phyloP scores from a whole-genome alignment of 2,888 invertebrate genomes.

The Oligia strigilis region DNA sequence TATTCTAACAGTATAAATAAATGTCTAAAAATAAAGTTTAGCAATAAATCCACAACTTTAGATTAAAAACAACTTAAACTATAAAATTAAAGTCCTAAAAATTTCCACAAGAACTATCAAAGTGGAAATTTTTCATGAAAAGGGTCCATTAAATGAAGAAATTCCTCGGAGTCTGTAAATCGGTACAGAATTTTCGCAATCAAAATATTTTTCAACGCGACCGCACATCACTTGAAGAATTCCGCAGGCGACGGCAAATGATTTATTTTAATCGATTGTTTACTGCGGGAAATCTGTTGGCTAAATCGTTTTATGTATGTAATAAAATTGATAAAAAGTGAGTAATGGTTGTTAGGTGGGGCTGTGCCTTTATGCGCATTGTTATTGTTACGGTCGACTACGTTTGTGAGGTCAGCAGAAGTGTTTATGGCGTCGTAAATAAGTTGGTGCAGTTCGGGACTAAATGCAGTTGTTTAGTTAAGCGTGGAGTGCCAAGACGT shows the following conservation, averaged over 20 bases:
- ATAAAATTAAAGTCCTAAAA: conserved; percentile 37
- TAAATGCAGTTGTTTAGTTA: not conserved
- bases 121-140: conserved; percentile 50
- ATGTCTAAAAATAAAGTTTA: not conserved
- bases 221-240: conserved; percentile 61
- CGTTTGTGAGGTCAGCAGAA: conserved; percentile 35
- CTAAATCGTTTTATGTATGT: conserved; percentile 71
- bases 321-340: conserved; percentile 70
- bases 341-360: conserved; percentile 48
- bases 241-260: conserved; percentile 54
- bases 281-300: conserved; percentile 67
- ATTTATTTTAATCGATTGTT: conserved; percentile 67
- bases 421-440: conserved; percentile 34
- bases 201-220: conserved; percentile 69
- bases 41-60: not conserved
- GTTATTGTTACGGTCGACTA: conserved; percentile 33
- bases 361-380: conserved; percentile 48
- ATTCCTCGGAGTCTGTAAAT: conserved; percentile 63
- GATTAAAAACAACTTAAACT: conserved; percentile 8
- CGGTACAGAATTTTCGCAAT: conserved; percentile 67
- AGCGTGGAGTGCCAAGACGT: not conserved
- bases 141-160: conserved; percentile 56
- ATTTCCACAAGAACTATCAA: conserved; percentile 37
- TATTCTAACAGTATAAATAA: not conserved
- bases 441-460: conserved; percentile 5